phyloP scores from a whole-genome alignment of 2,797 vertebrate species.

The Lacerta agilis region DNA sequence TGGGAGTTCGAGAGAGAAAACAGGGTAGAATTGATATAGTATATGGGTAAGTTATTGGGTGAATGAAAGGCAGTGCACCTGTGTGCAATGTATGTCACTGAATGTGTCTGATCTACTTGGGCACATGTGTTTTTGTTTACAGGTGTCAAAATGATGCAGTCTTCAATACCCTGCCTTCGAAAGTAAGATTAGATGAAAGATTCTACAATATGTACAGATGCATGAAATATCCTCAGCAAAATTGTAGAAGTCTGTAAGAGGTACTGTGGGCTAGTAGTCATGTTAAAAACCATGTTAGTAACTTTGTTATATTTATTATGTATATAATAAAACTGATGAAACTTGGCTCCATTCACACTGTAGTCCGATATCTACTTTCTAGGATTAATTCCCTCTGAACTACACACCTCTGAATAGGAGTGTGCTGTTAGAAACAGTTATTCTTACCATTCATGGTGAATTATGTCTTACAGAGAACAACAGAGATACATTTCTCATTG shows the following conservation, averaged over 20 bases:
- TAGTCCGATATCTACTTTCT: background rate
- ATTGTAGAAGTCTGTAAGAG: too few species aligned
- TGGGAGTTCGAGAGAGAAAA: too few species aligned
- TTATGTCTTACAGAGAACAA: slow-evolving; percentile 24
- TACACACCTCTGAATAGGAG: background rate
- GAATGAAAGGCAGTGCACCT: too few species aligned
- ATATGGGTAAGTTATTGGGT: too few species aligned
- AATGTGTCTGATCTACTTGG: background rate
- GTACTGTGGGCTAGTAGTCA: too few species aligned
- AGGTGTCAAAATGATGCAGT: background rate
- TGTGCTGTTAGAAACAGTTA: background rate
- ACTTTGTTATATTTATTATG: background rate
- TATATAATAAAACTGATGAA: too few species aligned
- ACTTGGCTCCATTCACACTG: background rate
- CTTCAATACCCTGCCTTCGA: background rate
- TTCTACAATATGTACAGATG: background rate
- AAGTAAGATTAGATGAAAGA: background rate
- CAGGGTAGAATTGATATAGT: background rate
- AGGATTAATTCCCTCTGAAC: background rate
- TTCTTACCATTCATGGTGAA: background rate
- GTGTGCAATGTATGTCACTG: too few species aligned
- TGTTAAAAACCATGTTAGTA: background rate
- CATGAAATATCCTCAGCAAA: too few species aligned
- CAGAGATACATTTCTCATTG: background rate
- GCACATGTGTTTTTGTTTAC: background rate